phyloP scores from a whole-genome alignment of 2,888 invertebrate species.

The Macaria liturata region DNA sequence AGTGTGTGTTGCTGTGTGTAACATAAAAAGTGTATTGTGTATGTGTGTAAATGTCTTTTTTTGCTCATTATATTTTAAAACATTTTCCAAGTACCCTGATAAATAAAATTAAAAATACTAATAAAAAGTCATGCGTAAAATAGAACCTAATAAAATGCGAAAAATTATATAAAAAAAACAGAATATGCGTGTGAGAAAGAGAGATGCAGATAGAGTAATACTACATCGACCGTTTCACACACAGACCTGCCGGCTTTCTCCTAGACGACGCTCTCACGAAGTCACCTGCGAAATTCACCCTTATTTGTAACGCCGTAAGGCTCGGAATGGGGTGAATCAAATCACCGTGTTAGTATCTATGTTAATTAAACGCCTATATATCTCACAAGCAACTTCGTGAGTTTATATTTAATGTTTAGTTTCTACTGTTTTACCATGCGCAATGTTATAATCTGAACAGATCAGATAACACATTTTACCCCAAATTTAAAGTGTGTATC shows the following conservation, averaged over 20 bases:
- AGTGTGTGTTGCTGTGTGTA: too few species aligned
- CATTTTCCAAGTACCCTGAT: slow-evolving; percentile 23
- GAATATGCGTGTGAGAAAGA: slow-evolving; percentile 74
- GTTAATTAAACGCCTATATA: slow-evolving; percentile 58
- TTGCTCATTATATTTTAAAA: not conserved
- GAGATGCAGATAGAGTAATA: slow-evolving; percentile 75
- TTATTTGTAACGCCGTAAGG: slow-evolving; percentile 52
- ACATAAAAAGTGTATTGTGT: too few species aligned
- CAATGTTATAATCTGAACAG: not conserved
- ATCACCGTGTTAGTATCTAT: slow-evolving; percentile 43
- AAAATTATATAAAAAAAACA: slow-evolving; percentile 21
- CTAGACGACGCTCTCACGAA: slow-evolving; percentile 77
- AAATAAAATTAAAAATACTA: slow-evolving; percentile 28
- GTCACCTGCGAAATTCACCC: slow-evolving; percentile 79
- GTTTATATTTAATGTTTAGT: slow-evolving; percentile 59
- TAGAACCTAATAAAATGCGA: slow-evolving; percentile 11
- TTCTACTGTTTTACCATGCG: slow-evolving; percentile 51
- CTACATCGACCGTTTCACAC: slow-evolving; percentile 81
- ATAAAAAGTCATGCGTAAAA: slow-evolving; percentile 27
- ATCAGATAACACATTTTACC: too few species aligned
- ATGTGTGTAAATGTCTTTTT: not conserved
- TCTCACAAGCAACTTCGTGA: slow-evolving; percentile 79
- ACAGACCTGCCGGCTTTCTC: slow-evolving; percentile 75
- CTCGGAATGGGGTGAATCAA: slow-evolving; percentile 40
- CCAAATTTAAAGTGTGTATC: too few species aligned